phyloP scores from a whole-genome alignment of 2,888 invertebrate genomes.

The Tromatobia lineatoria region DNA sequence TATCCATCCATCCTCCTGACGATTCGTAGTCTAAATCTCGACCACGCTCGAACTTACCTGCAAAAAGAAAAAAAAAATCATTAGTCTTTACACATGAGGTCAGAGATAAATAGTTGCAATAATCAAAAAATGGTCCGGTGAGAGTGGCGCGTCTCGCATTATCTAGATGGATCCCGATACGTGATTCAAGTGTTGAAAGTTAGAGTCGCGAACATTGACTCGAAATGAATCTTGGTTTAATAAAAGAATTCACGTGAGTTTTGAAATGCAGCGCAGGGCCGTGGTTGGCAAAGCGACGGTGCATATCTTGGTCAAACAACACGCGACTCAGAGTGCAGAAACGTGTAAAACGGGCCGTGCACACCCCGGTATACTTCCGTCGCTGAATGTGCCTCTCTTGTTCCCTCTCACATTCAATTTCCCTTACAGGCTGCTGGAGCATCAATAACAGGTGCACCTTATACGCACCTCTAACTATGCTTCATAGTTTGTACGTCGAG shows the following conservation, averaged over 20 bases:
- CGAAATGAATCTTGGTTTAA: not conserved
- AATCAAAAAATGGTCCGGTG: not conserved
- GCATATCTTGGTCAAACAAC: constrained; percentile 61
- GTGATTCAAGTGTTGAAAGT: constrained; percentile 15
- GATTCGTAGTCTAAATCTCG: not conserved
- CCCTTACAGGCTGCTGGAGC: constrained; percentile 25
- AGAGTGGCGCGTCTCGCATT: not conserved
- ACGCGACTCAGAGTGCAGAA: constrained; percentile 66
- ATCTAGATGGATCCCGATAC: constrained; percentile 25
- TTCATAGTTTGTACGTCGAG: not conserved
- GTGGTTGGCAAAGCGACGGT: constrained; percentile 55
- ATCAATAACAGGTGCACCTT: constrained; percentile 18
- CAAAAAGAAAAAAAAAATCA: constrained; percentile 31
- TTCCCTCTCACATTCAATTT: constrained; percentile 10
- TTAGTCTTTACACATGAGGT: constrained; percentile 17
- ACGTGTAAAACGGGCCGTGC: constrained; percentile 64
- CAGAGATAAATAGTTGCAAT: not conserved
- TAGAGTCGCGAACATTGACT: constrained; percentile 6
- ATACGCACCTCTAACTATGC: not conserved
- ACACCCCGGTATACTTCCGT: constrained; percentile 18
- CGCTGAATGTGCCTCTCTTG: constrained; percentile 1
- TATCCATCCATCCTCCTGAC: not conserved
- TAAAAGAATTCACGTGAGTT: constrained; percentile 28
- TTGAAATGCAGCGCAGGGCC: constrained; percentile 36
- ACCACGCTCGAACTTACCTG: constrained; percentile 62